Conservation (phyloP, 2,888 invertebrate species). For the Nomada hirtipes region DNA sequence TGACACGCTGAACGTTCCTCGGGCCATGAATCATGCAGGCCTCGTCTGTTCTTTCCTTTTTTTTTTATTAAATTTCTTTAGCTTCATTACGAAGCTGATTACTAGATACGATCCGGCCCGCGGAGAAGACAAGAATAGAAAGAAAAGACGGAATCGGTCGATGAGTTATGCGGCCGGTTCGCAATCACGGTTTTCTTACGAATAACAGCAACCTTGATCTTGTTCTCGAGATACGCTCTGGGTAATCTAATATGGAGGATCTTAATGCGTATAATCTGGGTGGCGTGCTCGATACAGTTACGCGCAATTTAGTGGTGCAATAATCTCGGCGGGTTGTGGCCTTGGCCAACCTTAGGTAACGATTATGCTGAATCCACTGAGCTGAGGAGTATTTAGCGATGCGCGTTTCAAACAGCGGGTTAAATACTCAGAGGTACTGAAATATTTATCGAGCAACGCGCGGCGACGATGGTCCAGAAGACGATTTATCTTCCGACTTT, state of each 20-base stretch:
- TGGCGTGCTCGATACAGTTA: conserved; percentile 64
- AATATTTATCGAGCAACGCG: no score
- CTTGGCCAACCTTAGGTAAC: neutral
- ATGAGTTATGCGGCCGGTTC: conserved; percentile 44
- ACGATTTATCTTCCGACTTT: no score
- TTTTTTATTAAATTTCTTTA: neutral
- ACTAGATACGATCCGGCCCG: neutral
- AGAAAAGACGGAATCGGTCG: conserved; percentile 18
- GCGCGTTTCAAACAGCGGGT: no score
- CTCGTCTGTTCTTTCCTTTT: neutral
- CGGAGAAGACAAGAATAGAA: neutral
- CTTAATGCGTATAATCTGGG: conserved; percentile 64
- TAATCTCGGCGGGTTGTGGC: conserved; percentile 45
- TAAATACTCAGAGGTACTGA: no score
- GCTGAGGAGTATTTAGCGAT: neutral
- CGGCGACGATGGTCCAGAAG: no score
- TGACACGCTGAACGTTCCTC: no score
- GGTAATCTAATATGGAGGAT: conserved; percentile 63
- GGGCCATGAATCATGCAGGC: neutral
- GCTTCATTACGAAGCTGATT: conserved; percentile 4
- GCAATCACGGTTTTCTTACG: conserved; percentile 57
- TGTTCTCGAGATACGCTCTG: conserved; percentile 65
- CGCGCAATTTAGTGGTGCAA: conserved; percentile 61
- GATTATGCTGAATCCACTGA: neutral
- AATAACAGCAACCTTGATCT: conserved; percentile 65